Conservation (phyloP, 2,797 vertebrate species). For the Gobio occitaniae region DNA sequence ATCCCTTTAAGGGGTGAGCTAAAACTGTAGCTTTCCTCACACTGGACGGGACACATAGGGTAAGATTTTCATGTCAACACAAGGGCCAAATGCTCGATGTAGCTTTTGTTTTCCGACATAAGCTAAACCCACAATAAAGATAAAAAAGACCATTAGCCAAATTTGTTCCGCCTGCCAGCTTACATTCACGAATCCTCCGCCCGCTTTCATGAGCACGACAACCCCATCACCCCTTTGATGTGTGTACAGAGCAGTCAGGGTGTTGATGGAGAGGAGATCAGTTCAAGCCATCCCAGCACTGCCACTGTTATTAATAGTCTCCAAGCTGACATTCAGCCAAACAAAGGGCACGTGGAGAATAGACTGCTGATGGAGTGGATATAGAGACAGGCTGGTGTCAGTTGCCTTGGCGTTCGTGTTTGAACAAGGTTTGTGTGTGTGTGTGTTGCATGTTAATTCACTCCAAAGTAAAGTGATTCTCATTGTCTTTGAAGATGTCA, state of each 20-base stretch:
- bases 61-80: constrained; percentile 48
- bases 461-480: constrained; percentile 68
- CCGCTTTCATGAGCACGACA: constrained; percentile 62
- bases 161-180: constrained; percentile 67
- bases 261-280: constrained; percentile 61
- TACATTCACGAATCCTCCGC: constrained; percentile 56
- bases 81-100: constrained; percentile 42
- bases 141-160: constrained; percentile 59
- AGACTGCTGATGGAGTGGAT: constrained; percentile 54
- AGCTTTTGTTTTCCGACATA: constrained; percentile 53
- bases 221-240: constrained; percentile 53
- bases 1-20: background rate
- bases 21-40: background rate
- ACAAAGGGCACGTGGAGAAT: constrained; percentile 53
- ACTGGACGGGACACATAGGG: background rate
- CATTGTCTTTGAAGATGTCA: constrained; percentile 81
- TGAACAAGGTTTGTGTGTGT: constrained; percentile 46
- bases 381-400: constrained; percentile 42
- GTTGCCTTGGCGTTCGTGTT: constrained; percentile 36
- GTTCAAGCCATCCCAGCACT: constrained; percentile 58
- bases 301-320: constrained; percentile 65
- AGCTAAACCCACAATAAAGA: constrained; percentile 62
- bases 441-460: constrained; percentile 67
- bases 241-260: constrained; percentile 58
- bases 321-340: constrained; percentile 64